phyloP scores from a whole-genome alignment of 2,113 vertebrate species.

The Cyrtonyx montezumae region DNA sequence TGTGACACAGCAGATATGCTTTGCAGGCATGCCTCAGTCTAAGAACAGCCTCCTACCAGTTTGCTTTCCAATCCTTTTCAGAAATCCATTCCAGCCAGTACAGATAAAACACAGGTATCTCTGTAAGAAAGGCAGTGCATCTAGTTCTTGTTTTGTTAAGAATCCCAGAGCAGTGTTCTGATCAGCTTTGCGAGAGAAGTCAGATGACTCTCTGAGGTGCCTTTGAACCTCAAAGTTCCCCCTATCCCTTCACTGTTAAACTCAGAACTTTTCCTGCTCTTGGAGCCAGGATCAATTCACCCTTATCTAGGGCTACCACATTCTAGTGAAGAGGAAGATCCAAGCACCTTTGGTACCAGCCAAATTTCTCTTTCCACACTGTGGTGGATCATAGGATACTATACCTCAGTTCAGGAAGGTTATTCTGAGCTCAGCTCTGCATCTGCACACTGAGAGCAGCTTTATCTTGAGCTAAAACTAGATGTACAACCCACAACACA shows the following conservation, averaged over 20 bases:
- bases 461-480: neutral
- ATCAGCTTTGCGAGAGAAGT: neutral
- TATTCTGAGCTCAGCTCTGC: neutral
- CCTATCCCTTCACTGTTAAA: neutral
- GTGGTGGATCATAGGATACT: neutral
- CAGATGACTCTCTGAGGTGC: neutral
- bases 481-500: neutral
- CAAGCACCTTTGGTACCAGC: neutral
- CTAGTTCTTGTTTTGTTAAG: neutral
- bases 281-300: neutral
- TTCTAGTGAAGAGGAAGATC: neutral
- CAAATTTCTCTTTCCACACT: neutral
- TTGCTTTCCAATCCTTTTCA: neutral
- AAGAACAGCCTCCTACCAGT: neutral
- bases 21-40: fast-evolving
- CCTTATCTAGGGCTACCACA: fast-evolving
- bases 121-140: neutral
- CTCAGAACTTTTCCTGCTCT: neutral
- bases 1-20: neutral
- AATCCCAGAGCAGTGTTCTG: neutral
- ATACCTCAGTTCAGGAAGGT: neutral
- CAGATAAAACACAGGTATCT: neutral
- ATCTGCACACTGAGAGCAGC: neutral
- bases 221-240: neutral
- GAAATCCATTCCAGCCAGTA: neutral